Evolutionary conservation across 2,797 vertebrate species (phyloP), one percentile per base, ranked within the genome.

Genomic region (Denticeps clupeoides): DNA sequence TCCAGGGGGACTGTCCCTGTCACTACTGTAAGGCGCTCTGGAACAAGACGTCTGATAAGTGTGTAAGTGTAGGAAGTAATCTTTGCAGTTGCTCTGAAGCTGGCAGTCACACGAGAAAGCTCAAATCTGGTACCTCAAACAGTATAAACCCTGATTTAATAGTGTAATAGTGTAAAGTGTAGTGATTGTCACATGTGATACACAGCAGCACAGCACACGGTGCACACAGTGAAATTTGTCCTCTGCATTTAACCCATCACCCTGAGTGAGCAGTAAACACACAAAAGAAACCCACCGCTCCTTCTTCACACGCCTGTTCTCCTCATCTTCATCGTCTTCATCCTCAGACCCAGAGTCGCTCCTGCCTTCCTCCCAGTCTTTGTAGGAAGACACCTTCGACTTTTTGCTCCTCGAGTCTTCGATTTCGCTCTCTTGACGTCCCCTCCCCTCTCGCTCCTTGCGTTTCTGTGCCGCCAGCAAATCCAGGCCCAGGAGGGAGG

Each of bases 381-480:
- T 86, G 59, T 80, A 89, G 2, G 88, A 90, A 4, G 85, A 80
- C 47, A 88, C 59, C 59, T 80, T 88, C 42, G 85, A 84, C 62
- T 87, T 89, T 68, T 92, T 93, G 47, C 59, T 79, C 7, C 63
- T 71, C 37, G 65, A 70, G 1, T 84, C 85, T 12, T 85, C 80
- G 0, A 70, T 71, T 15, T 51, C 51, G 3, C 48, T 51, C 42
- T 85, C 83, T 27, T 76, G 67, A 41, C 78, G 68, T 8, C 88
- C 88, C 46, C 82, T 85, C 38, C 61, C 78, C 52, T 93, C 90
- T 1, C 87, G 82, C 45, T 97, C 90, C 65, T 86, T 91, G 45
- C 94, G 85, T 56, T 97, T 97, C 75, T 93, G 87, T 2, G 91
- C 90, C 4, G 94, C 94, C 59, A 99, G 60, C 23, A 89, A 69